phyloP scores from a whole-genome alignment of 2,797 vertebrate genomes.

The Gobionotothen gibberifrons region DNA sequence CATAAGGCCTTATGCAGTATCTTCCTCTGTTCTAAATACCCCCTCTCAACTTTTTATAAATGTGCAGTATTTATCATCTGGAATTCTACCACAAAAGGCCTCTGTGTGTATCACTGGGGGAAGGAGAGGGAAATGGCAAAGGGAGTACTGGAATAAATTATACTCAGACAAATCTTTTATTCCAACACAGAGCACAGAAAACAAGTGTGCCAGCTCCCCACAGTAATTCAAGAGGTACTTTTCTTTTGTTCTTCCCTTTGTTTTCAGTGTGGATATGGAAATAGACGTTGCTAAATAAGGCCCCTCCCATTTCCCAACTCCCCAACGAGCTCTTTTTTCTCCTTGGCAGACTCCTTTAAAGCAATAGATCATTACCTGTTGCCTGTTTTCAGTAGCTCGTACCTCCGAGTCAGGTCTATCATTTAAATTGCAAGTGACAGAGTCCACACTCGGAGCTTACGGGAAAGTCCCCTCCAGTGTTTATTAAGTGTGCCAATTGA shows the following conservation, averaged over 20 bases:
- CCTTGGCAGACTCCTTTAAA: constrained; percentile 57
- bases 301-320: constrained; percentile 69
- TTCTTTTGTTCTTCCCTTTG: constrained; percentile 84
- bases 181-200: constrained; percentile 75
- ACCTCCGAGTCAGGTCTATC: constrained; percentile 55
- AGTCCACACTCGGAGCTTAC: constrained; percentile 53
- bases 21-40: constrained; percentile 76
- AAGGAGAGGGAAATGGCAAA: constrained; percentile 75
- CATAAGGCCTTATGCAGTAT: constrained; percentile 62
- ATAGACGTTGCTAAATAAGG: constrained; percentile 83
- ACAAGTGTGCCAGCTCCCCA: constrained; percentile 86
- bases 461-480: constrained; percentile 59
- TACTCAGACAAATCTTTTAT: constrained; percentile 81
- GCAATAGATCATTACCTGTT: constrained; percentile 77
- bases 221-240: constrained; percentile 82
- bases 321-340: constrained; percentile 59
- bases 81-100: constrained; percentile 76
- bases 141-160: constrained; percentile 81
- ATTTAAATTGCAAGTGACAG: constrained; percentile 80
- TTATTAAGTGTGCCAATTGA: constrained; percentile 79
- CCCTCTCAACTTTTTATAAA: constrained; percentile 80
- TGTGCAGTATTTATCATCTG: constrained; percentile 81
- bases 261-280: constrained; percentile 76
- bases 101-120: constrained; percentile 72
- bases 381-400: constrained; percentile 64